These are phyloP conservation scores for Onthophagus taurus DNA, from an alignment of 1,140 invertebrate genomes.

Conservation along the genomic window DNA sequence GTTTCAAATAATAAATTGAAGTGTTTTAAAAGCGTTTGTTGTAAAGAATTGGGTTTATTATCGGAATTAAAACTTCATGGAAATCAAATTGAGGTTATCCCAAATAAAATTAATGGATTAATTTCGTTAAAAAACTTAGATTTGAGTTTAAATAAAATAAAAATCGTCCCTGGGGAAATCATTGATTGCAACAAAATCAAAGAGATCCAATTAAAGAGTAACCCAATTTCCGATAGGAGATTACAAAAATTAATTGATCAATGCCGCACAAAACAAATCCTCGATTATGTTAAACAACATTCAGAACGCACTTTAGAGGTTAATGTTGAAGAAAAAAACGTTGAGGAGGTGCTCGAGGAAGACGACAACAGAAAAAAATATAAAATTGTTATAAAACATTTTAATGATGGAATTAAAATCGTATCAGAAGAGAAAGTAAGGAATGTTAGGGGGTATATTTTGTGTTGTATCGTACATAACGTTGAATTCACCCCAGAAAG, in stretches of 20 bases:
- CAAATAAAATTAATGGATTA: conserved; percentile 47
- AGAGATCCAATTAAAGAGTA: conserved; percentile 57
- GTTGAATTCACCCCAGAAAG: conserved; percentile 52
- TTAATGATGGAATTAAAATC: conserved; percentile 21
- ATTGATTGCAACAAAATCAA: conserved; percentile 58
- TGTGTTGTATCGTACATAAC: conserved; percentile 61
- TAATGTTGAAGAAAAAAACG: conserved; percentile 33
- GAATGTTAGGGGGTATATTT: conserved; percentile 56
- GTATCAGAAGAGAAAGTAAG: conserved; percentile 31
- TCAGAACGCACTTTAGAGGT: conserved; percentile 46
- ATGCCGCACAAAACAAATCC: conserved; percentile 54
- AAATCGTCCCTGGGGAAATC: conserved; percentile 51
- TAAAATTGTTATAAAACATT: conserved; percentile 30
- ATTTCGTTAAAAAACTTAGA: conserved; percentile 59
- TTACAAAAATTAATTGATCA: conserved; percentile 63
- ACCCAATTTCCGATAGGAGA: conserved; percentile 60
- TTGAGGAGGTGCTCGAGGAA: conserved; percentile 1
- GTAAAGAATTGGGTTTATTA: conserved; percentile 49
- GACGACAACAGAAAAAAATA: conserved; percentile 26
- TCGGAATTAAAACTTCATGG: conserved; percentile 55
- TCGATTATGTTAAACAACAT: conserved; percentile 59
- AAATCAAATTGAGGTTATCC: conserved; percentile 57
- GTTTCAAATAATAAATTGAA: conserved; percentile 59
- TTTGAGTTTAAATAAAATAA: conserved; percentile 56
- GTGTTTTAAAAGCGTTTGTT: conserved; percentile 54